Base-by-base conservation (phyloP, 2,797 vertebrate species). In the Helicolenus hilgendorfi region DNA sequence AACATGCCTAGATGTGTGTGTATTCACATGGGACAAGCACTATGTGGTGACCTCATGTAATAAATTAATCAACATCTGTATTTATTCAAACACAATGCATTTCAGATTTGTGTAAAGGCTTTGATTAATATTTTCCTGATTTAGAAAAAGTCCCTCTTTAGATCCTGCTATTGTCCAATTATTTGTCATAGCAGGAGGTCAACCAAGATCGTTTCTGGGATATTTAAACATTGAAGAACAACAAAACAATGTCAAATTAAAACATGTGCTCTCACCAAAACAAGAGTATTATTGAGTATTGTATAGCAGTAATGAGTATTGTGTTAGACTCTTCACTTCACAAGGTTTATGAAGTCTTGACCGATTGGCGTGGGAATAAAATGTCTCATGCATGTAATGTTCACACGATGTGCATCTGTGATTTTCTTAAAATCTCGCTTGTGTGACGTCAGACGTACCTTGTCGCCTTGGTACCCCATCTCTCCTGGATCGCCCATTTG, bases 381-480 rank as follows among this genome's bases (percentile, higher is more conserved):
- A 29, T 75, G n/a, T 20, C 2, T 11, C 15, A 20, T 53, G 60
- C 1, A 31, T 9, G 33, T 70, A 5, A 59, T 53, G 22, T 24
- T 75, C 8, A 64, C 5, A 64, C 36, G 26, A 27, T 79, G 7
- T 18, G 15, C 8, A 22, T 69, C 7, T 67, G 58, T 67, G 24
- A 7, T 33, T 63, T 41, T 8, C 9, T 18, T 29, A 13, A 77
- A 72, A 29, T 71, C 24, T 15, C 31, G 3, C 29, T 81, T 11
- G 27, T 67, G 58, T 75, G 41, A 82, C 0, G 20, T 59, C 2
- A 74, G 9, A 41, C 93, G 74, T 96, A 99, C 99, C 98, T 99
- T 99, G 92, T 99, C 99, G 75, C 99, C 99, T 82, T 98, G 97
- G 95, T 97, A 98, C 3, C 99, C 99, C 38, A 74, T 93, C 72